Evolutionary conservation across 2,113 vertebrate genomes (phyloP).

Genomic region (Budorcas taxicolor): DNA sequence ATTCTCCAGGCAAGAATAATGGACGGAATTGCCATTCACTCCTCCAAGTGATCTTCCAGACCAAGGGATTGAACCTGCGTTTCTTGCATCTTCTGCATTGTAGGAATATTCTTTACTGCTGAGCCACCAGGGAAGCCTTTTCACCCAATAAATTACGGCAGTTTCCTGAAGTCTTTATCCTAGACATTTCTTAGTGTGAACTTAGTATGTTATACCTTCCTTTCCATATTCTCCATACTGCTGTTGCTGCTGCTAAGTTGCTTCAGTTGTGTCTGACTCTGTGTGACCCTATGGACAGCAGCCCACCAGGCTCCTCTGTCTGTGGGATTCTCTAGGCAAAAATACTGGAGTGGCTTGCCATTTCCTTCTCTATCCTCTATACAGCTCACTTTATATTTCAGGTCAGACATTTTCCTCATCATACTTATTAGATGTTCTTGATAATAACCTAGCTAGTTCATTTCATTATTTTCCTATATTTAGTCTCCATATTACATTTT

Average conservation of each 20-base stretch:
- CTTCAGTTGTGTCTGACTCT: neutral
- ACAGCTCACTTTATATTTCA: neutral
- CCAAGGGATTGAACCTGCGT: fast-evolving
- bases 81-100: neutral
- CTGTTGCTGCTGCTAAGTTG: neutral
- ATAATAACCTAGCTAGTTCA: neutral
- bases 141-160: neutral
- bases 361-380: neutral
- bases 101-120: neutral
- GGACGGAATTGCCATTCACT: neutral
- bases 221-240: neutral
- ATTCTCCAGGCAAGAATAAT: neutral
- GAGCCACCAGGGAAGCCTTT: neutral
- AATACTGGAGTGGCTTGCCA: neutral
- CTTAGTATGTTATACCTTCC: neutral
- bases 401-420: neutral
- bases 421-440: neutral
- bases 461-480: neutral
- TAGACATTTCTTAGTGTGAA: neutral
- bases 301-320: neutral
- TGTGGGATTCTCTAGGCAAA: neutral
- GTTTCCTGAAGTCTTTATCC: neutral
- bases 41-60: neutral
- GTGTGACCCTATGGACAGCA: fast-evolving
- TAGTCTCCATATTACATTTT: neutral